Conservation (phyloP, 1,140 invertebrate genomes). For the Acromyrmex echinatior region DNA sequence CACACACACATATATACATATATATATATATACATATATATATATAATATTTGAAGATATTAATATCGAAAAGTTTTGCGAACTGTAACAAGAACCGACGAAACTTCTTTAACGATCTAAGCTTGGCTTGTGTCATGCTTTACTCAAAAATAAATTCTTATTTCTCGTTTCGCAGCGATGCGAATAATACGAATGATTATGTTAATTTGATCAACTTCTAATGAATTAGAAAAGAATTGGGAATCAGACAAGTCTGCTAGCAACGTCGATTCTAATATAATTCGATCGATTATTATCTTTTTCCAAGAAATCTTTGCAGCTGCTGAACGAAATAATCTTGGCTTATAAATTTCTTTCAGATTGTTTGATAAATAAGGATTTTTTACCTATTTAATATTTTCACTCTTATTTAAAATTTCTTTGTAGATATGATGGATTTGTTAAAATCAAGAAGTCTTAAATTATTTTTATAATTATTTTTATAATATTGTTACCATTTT, state of each 20-base stretch:
- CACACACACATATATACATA: too few species aligned
- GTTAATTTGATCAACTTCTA: background rate
- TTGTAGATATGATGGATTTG: background rate
- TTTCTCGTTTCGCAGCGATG: conserved; percentile 23
- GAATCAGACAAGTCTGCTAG: conserved; percentile 5
- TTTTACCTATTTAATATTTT: background rate
- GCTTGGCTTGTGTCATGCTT: conserved; percentile 49
- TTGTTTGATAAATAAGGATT: conserved; percentile 81
- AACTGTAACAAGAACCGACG: background rate
- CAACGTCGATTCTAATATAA: conserved; percentile 8
- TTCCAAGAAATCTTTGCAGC: background rate
- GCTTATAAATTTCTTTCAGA: conserved; percentile 77
- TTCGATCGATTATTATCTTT: background rate
- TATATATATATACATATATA: background rate
- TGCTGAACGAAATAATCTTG: conserved; percentile 50
- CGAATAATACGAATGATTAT: conserved; percentile 26
- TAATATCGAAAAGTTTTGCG: background rate
- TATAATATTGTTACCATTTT: conserved; percentile 1
- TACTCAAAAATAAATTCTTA: conserved; percentile 23
- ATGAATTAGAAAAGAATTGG: conserved; percentile 13
- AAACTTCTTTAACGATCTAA: conserved; percentile 47
- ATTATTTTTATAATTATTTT: background rate
- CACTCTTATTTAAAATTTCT: conserved; percentile 21
- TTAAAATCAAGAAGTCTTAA: background rate
- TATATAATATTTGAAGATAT: background rate